Evolutionary conservation across 2,797 vertebrate species (phyloP).

Genomic region (Austrolebias charrua): DNA sequence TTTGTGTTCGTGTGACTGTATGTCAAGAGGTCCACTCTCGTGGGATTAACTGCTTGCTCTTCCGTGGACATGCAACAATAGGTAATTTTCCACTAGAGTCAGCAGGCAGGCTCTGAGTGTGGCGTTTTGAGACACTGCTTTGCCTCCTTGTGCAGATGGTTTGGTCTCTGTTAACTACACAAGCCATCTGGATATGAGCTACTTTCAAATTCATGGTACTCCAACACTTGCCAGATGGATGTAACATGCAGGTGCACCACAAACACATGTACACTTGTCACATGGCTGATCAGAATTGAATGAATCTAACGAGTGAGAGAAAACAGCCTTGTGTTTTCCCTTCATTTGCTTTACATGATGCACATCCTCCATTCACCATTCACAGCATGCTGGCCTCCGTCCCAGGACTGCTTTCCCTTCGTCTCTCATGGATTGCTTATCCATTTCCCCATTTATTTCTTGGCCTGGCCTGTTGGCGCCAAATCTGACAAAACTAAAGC

Average conservation of each 20-base stretch:
- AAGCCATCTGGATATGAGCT: constrained; percentile 41
- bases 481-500: constrained; percentile 18
- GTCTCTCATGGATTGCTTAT: constrained; percentile 28
- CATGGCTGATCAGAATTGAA: constrained; percentile 50
- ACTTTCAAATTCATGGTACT: constrained; percentile 48
- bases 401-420: constrained; percentile 45
- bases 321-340: constrained; percentile 35
- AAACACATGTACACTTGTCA: constrained; percentile 44
- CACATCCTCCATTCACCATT: constrained; percentile 50
- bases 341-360: constrained; percentile 37
- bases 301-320: constrained; percentile 40
- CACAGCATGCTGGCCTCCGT: constrained; percentile 44
- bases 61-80: constrained; percentile 7
- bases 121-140: constrained; percentile 14
- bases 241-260: constrained; percentile 48
- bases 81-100: constrained; percentile 5
- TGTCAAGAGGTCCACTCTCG: constrained; percentile 5
- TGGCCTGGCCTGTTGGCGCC: constrained; percentile 27
- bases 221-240: constrained; percentile 48
- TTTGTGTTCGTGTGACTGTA: constrained; percentile 37
- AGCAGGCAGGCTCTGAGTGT: neutral
- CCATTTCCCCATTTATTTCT: constrained; percentile 35
- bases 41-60: constrained; percentile 1
- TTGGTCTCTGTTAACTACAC: constrained; percentile 29
- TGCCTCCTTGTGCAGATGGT: constrained; percentile 30